Base-by-base conservation (phyloP, 2,113 vertebrate genomes). In the Mastomys coucha region DNA sequence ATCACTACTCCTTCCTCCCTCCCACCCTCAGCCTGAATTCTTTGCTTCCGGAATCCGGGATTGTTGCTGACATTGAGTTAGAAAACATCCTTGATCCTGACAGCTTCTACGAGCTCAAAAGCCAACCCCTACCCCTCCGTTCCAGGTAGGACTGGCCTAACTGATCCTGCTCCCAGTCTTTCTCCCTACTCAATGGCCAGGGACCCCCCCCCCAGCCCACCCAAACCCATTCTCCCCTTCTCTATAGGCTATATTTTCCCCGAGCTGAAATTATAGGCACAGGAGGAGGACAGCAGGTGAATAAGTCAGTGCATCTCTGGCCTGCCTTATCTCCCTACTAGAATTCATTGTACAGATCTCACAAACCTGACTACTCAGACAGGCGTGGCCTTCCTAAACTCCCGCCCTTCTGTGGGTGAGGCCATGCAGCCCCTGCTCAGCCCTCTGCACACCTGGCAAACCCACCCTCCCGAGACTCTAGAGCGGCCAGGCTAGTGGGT, bases 11-110 rank as follows among this genome's bases (percentile, higher is more conserved):
- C 89, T 93, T 72, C 93, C 89, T 97, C 85, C 70, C 93, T 88
- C 58, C 51, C n/a, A 84, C 94, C 90, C 76, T 69, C 97, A 99
- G 99, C 96, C 96, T 99, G 95, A 98, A 98, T 87, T 98, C 99
- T 31, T 96, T 99, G 92, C 98, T 98, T 81, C 99, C 99, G 0
- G 99, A 99, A 97, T 99, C 99, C 1, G 99, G 99, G 13, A 99
- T 99, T 7, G 99, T 99, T 9, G 99, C 99, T 12, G 99, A 99
- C 97, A 99, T 99, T 28, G 99, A 99, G 91, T 98, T 99, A 6
- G 99, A 99, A 96, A 94, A 94, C 94, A 95, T 99, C 89, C 98
- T 99, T 3, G 98, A 98, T 92, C 98, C 98, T 0, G 99, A 99
- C 89, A 98, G 98, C 14, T 99, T 99, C 98, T 99, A 99, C 80